Evolutionary conservation across 2,797 vertebrate genomes (phyloP), one percentile per base, ranked within the genome.

Genomic region (Menidia menidia): DNA sequence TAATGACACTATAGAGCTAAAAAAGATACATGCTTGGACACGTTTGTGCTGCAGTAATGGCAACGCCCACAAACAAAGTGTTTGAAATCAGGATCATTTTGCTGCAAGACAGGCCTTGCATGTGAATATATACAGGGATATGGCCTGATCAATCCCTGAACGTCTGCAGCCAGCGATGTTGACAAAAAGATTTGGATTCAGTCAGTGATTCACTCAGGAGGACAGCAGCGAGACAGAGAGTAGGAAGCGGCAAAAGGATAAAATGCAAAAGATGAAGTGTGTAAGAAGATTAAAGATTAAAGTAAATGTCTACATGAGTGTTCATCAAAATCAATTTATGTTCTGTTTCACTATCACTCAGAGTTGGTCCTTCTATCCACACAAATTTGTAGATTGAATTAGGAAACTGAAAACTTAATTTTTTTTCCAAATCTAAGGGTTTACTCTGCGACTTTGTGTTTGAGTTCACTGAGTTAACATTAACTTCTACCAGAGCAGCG

Each of bases 271-370:
- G 66, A 70, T 52, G 63, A 69, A 61, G 58, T 44, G 35, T 1
- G 25, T 75, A 62, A 80, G 73, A 61, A 84, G 76, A 84, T 82
- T 75, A 81, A 74, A 79, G 67, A 75, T 60, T 70, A 54, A 77
- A 81, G 73, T 63, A 68, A 80, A 81, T 59, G 80, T 74, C 73
- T 52, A 58, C 81, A 75, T 1, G 18, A 65, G 68, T 54, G 50
- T 39, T 76, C 67, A 81, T 78, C 60, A 68, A 85, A 81, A 80
- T 80, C 68, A 54, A 78, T 77, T 81, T 51, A 67, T 52, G 47
- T 67, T 75, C 41, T 0, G 4, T 75, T 60, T 55, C 44, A 52
- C 69, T 7, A 2, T 70, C 61, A 63, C 61, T 32, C 64, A 14
- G 32, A 2, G 18, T 63, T 56, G 14, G 31, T 42, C 41, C 42